These are phyloP conservation scores for Halcyon leucocephala DNA, from an alignment of 2,797 vertebrate species.

Conservation along the genomic window DNA sequence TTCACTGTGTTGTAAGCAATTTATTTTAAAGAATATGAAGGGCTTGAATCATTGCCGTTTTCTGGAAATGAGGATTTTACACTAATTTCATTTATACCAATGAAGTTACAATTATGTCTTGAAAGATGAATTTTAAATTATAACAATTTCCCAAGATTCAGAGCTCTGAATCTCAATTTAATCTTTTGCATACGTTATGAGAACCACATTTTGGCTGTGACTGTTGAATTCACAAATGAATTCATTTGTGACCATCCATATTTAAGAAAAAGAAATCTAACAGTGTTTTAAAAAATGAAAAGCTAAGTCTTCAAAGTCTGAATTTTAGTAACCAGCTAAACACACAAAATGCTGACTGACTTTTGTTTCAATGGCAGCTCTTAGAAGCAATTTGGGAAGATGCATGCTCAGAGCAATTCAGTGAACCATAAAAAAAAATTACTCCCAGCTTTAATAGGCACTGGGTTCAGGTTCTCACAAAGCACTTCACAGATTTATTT, in stretches of 20 bases:
- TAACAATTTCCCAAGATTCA: background rate
- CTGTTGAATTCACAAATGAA: background rate
- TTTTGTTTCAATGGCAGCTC: background rate
- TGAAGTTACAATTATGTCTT: background rate
- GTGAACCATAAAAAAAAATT: background rate
- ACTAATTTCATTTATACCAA: background rate
- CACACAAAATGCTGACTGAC: background rate
- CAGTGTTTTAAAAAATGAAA: background rate
- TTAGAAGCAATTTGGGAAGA: background rate
- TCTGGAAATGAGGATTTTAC: background rate
- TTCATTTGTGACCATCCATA: rapidly evolving
- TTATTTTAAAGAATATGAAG: background rate
- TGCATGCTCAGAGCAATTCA: background rate
- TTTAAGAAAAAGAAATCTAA: background rate
- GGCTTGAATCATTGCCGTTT: background rate
- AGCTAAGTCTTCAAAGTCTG: background rate
- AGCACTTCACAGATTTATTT: background rate
- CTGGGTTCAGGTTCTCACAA: background rate
- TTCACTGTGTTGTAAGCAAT: constrained; percentile 6
- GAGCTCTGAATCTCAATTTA: background rate
- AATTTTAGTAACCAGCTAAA: background rate
- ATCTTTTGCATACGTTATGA: background rate
- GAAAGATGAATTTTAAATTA: background rate
- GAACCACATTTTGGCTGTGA: background rate
- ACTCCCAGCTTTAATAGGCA: background rate